Conservation (phyloP, 2,888 invertebrate species). For the Nemoura dubitans region DNA sequence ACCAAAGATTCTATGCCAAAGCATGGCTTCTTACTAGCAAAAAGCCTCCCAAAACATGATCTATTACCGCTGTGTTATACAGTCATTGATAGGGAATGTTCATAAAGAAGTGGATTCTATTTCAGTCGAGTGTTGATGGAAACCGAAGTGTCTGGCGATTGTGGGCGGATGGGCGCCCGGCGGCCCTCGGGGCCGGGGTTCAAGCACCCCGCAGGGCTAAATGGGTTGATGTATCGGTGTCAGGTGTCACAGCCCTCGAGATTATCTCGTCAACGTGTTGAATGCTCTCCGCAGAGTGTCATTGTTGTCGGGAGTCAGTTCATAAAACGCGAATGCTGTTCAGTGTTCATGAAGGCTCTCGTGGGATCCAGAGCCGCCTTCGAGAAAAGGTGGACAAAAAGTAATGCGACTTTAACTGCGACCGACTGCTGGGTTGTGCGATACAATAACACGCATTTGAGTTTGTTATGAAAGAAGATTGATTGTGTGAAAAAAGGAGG, state of each 20-base stretch:
- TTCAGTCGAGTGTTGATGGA: conserved; percentile 12
- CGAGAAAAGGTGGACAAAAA: neutral
- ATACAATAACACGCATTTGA: conserved; percentile 1
- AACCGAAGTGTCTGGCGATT: neutral
- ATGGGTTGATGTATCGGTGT: conserved; percentile 28
- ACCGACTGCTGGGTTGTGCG: neutral
- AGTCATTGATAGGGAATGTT: too few species aligned
- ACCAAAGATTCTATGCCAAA: neutral
- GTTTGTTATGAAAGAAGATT: conserved; percentile 3
- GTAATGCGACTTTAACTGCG: conserved; percentile 4
- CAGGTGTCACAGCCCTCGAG: conserved; percentile 9
- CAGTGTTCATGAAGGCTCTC: neutral
- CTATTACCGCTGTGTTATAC: neutral
- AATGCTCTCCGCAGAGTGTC: neutral
- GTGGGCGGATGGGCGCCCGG: too few species aligned
- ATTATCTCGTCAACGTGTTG: conserved; percentile 28
- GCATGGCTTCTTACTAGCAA: neutral
- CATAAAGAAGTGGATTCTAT: neutral
- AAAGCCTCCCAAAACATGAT: neutral
- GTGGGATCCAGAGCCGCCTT: neutral
- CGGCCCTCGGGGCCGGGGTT: neutral
- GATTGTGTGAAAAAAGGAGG: neutral
- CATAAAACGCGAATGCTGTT: neutral
- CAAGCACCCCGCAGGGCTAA: conserved; percentile 16
- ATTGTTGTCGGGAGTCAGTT: neutral